phyloP scores from a whole-genome alignment of 2,888 invertebrate genomes.

The Sceliomorpha sp. region DNA sequence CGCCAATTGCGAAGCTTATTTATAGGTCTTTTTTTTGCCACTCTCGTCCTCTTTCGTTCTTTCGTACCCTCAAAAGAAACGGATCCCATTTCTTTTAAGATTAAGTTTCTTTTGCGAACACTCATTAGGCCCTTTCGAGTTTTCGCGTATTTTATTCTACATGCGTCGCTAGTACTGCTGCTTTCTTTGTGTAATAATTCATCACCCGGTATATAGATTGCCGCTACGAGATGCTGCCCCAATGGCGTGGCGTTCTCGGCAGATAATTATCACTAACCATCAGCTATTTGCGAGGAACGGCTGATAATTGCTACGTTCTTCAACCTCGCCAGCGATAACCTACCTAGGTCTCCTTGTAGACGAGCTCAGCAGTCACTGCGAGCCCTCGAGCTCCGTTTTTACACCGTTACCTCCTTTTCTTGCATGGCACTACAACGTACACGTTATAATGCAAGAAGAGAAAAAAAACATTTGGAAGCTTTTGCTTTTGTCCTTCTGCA shows the following conservation, averaged over 20 bases:
- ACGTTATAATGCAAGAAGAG: conserved; percentile 48
- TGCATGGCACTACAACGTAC: conserved; percentile 51
- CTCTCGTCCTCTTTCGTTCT: no score
- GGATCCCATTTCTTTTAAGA: no score
- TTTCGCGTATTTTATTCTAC: conserved; percentile 5
- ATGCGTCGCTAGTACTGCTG: conserved; percentile 19
- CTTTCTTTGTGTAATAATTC: conserved; percentile 22
- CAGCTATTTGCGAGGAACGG: conserved; percentile 81
- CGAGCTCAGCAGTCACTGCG: conserved; percentile 68
- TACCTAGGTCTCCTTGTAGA: conserved; percentile 73
- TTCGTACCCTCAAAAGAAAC: no score
- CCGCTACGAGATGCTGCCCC: conserved; percentile 68
- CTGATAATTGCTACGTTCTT: conserved; percentile 80
- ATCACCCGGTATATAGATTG: conserved; percentile 73
- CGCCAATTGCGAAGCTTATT: no score
- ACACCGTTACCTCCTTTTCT: conserved; percentile 58
- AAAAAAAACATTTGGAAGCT: conserved; percentile 49
- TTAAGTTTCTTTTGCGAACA: no score
- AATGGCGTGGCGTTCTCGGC: conserved; percentile 76
- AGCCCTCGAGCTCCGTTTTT: conserved; percentile 57
- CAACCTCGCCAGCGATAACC: conserved; percentile 77
- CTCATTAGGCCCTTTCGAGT: no score
- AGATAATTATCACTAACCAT: conserved; percentile 81
- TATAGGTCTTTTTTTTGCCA: no score
- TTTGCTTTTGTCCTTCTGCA: conserved; percentile 9